Conservation (phyloP, 2,113 vertebrate genomes). For the Cichladusa arquata region DNA sequence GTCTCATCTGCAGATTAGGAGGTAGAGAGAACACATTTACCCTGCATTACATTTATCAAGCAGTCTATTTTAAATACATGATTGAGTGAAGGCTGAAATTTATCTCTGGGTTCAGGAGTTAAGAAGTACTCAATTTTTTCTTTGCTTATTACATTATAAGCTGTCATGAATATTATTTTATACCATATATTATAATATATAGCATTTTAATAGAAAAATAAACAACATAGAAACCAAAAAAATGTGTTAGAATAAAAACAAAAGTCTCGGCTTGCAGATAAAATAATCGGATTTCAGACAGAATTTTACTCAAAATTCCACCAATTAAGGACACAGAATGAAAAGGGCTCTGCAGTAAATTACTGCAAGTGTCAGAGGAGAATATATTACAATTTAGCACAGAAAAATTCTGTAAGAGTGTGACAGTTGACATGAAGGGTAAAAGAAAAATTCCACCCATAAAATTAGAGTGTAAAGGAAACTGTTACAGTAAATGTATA, state of each 20-base stretch:
- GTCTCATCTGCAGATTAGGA: background rate
- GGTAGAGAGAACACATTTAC: background rate
- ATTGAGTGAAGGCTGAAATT: background rate
- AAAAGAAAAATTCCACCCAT: conserved; percentile 53
- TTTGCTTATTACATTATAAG: background rate
- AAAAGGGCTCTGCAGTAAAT: conserved; percentile 21
- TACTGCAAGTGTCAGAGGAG: background rate
- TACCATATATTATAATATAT: background rate
- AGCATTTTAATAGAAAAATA: background rate
- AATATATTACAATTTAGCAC: conserved; percentile 28
- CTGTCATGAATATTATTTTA: background rate
- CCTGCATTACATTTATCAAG: background rate
- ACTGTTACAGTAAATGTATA: conserved; percentile 42
- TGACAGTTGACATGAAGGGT: background rate
- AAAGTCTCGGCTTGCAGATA: background rate
- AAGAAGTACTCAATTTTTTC: background rate
- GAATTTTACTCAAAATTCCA: background rate
- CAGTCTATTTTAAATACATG: background rate
- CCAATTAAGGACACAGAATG: background rate
- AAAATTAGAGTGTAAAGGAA: conserved; percentile 62
- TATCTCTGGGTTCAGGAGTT: background rate
- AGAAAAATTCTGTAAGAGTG: conserved; percentile 12
- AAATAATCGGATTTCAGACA: background rate
- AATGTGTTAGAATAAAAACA: background rate
- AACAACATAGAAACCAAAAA: background rate